Evolutionary conservation across 2,888 invertebrate genomes (phyloP), one percentile per base, ranked within the genome.

Genomic region (Ganaspis brasiliensis): DNA sequence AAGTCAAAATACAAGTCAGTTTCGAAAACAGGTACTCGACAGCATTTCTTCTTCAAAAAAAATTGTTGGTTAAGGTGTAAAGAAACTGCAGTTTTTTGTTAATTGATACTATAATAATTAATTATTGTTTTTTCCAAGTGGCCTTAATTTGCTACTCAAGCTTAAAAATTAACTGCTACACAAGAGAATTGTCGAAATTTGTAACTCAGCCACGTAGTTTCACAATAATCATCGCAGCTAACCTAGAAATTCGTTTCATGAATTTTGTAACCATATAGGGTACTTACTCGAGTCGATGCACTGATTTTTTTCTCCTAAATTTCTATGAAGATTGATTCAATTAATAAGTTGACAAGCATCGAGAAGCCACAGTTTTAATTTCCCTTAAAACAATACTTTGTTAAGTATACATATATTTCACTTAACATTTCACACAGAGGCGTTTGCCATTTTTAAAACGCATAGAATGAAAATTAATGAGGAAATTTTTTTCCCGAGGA

Each of bases 211-310:
- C 80, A 78, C 77, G 76, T 78, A 76, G 74, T 79, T 76, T 74
- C 72, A 71, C 73, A 79, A 81, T 57, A 59, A 59, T 57, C 71
- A 31, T 57, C 77, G 49, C 49, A 71, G 74, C 73, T 87, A 86
- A 86, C 85, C 85, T 86, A 87, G 45, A 86, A 86, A 78, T 77
- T 80, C 45, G 74, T 72, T 63, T 72, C 49, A 19, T 81, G 45
- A 80, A 81, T 81, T 63, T 79, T 77, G 72, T 73, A 76, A 81
- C 75, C 73, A 45, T 72, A 74, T 14, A 59, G 14, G 55, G 12
- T 82, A 86, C 84, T 83, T 82, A 85, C 80, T 79, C 75, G 74
- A 70, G 72, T 73, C 52, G 56, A 70, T 49, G 72, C 24, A 73
- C 35, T 74, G 59, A 75, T 61, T 75, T 45, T 67, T 24, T 40